Percentiles rank a stretch among this genome's conserved stretches.
These are phyloP conservation scores for Aphrocallistes beatrix DNA, from an alignment of 37 sponge, comb jelly and placozoan species.

Conservation along the genomic window DNA sequence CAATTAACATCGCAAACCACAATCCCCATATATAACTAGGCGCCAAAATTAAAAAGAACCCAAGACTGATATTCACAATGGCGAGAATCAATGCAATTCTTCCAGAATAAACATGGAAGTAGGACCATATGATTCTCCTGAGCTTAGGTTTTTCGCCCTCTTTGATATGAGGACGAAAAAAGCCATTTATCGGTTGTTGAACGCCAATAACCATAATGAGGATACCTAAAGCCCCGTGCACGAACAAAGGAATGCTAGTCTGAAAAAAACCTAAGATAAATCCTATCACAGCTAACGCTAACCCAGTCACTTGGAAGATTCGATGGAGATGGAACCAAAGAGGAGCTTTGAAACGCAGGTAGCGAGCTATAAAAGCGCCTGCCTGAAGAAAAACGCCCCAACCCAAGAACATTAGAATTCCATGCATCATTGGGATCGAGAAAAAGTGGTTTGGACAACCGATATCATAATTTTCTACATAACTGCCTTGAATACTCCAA, in stretches of 20 bases:
- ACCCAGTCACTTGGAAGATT: background rate
- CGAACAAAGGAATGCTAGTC: background rate
- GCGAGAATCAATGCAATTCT: background rate
- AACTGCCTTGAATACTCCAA: background rate
- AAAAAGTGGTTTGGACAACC: constrained; percentile 16
- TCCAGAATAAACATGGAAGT: background rate
- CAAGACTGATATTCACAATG: background rate
- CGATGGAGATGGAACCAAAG: constrained; percentile 11
- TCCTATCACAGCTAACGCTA: background rate
- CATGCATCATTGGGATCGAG: background rate
- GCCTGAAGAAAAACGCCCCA: constrained; percentile 11
- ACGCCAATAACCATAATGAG: background rate
- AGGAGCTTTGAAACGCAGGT: constrained; percentile 4
- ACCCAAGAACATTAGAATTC: background rate
- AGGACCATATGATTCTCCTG: background rate
- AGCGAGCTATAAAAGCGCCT: constrained; percentile 21
- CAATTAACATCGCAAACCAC: background rate
- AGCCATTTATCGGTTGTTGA: background rate
- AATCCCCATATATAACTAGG: background rate
- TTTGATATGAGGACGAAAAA: background rate
- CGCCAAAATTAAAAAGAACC: background rate
- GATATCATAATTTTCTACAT: background rate
- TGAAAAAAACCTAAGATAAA: background rate
- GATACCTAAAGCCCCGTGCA: background rate
- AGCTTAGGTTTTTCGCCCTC: background rate